A percentile compares a stretch with the other conserved stretches of the same genome.
phyloP scores from a whole-genome alignment of 2,888 invertebrate genomes.

The Drosophila affinis region DNA sequence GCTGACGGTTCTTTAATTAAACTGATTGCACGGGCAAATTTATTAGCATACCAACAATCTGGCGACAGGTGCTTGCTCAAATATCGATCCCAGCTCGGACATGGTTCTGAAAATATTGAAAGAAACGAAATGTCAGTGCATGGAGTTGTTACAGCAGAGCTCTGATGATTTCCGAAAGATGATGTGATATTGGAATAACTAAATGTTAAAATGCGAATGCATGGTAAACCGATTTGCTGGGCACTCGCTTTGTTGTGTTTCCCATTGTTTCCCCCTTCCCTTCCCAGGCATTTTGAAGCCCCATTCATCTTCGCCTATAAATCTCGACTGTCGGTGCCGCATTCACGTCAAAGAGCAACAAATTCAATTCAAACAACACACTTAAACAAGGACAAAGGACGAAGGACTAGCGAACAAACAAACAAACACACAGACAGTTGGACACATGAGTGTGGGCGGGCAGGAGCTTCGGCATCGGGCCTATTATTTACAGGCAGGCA shows the following conservation, averaged over 20 bases:
- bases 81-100: slow-evolving; percentile 14
- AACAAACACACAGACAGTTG: slow-evolving; percentile 31
- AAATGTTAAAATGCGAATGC: background rate
- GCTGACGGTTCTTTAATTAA: slow-evolving; percentile 39
- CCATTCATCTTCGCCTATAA: slow-evolving; percentile 25
- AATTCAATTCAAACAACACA: slow-evolving; percentile 43
- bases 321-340: slow-evolving; percentile 35
- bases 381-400: slow-evolving; percentile 39
- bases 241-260: background rate
- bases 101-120: slow-evolving; percentile 32
- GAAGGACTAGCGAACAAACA: slow-evolving; percentile 27
- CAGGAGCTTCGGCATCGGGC: slow-evolving; percentile 14
- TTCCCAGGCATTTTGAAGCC: slow-evolving; percentile 1
- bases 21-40: slow-evolving; percentile 33
- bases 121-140: background rate
- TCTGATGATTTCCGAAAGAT: too few relatives aligned
- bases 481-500: slow-evolving; percentile 39
- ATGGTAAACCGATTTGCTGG: too few relatives aligned
- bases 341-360: slow-evolving; percentile 42
- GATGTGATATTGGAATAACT: background rate
- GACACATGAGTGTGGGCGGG: slow-evolving; percentile 40
- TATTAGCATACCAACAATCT: slow-evolving; percentile 37
- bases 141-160: background rate
- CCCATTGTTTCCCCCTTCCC: too few relatives aligned
- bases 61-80: slow-evolving; percentile 38